Percentiles rank a stretch among this genome's conserved stretches.
Conservation (phyloP, 2,888 invertebrate species). For the Amblyjoppa proteus region DNA sequence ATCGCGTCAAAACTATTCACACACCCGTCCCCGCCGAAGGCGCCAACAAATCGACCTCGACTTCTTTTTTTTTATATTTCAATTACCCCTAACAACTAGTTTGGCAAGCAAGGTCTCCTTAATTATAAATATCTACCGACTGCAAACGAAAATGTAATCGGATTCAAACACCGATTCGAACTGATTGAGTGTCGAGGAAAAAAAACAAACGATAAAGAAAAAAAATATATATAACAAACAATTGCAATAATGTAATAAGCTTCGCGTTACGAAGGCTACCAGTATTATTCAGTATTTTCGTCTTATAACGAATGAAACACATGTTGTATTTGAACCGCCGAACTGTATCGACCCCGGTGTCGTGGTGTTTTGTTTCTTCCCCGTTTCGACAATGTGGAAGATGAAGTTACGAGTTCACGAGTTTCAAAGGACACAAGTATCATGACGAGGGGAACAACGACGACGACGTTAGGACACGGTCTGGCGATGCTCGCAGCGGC, state of each 20-base stretch:
- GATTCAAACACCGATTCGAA: constrained; percentile 34
- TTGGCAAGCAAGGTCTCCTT: constrained; percentile 69
- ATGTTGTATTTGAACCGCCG: neutral
- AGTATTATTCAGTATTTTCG: constrained; percentile 13
- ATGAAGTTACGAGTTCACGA: neutral
- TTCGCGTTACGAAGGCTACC: constrained; percentile 25
- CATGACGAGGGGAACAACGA: constrained; percentile 5
- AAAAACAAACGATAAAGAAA: constrained; percentile 26
- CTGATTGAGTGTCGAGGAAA: constrained; percentile 28
- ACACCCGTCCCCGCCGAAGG: neutral
- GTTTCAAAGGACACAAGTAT: constrained; percentile 2
- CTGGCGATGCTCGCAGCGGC: constrained; percentile 80
- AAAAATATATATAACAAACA: constrained; percentile 15
- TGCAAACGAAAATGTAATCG: constrained; percentile 41
- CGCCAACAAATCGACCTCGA: constrained; percentile 17
- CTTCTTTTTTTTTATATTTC: constrained; percentile 9
- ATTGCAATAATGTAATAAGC: constrained; percentile 20
- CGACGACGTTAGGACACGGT: constrained; percentile 64
- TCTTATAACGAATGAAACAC: neutral
- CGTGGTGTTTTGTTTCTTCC: neutral
- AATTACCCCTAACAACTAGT: constrained; percentile 65
- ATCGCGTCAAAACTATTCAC: constrained; percentile 25
- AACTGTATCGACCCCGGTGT: neutral
- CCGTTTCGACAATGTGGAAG: constrained; percentile 1
- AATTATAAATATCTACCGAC: constrained; percentile 46